Base-by-base conservation (phyloP, 2,888 invertebrate species). In the Prosopocoilus inquinatus region DNA sequence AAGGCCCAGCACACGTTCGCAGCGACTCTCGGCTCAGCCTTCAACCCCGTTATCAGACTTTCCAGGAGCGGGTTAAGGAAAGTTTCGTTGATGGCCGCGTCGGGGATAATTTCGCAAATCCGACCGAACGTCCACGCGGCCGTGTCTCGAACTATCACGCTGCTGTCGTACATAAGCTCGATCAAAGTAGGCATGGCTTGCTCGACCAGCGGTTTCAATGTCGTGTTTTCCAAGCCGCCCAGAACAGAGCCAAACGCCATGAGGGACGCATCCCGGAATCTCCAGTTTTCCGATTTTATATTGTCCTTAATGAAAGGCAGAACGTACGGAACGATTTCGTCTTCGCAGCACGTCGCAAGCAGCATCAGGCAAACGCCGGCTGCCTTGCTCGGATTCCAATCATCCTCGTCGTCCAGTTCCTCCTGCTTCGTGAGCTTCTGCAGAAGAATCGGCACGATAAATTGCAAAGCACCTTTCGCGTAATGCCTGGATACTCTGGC, bases 1-100 rank as follows among this genome's bases (percentile, higher is more conserved):
- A 99, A 94, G 0, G 99, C 98, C 99, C 99, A 99, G 75, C 99
- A 99, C 9, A 98, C 96, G 77, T 99, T 99, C 8, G 96, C 90
- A 1, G 99, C 98, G 0, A 99, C 99, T 28, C 98, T 81, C 3
- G 98, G 94, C 73, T 98, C 98, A 2, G 95, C 91, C 68, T 90
- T 90, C 13, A 99, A 79, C 0, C 96, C 96, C 65, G 86, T 88
- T 0, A 93, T 86, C 55, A 94, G 84, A 77, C 90, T 84, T 79
- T 92, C 90, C 11, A 94, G 74, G 9, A 94, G 76, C 0, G 91
- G 89, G 72, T 89, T 89, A 48, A 98, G 80, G 76, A 90, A 93
- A 3, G 83, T 85, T 67, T 90, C 89, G 74, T 91, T 94, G 52
- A 97, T 92, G 1, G 94, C 96, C 20, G 95, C 94, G 71, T 95